Base-by-base conservation (phyloP, 2,888 invertebrate genomes). In the Ypsolopha sequella region DNA sequence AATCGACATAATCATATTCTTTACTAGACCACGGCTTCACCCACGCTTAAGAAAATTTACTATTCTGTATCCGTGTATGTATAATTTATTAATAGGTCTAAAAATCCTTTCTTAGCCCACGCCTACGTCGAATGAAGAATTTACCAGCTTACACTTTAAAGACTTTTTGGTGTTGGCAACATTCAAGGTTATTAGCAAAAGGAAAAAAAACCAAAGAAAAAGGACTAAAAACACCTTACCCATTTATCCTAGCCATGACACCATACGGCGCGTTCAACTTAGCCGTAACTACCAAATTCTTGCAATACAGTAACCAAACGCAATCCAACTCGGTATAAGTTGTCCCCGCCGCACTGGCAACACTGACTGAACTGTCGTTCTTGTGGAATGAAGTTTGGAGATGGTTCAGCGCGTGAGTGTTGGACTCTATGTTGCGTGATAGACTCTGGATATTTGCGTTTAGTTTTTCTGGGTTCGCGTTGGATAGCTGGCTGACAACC, bases 161-260 rank as follows among this genome's bases (percentile, higher is more conserved):
- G 24, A 24, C 24, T 4, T 24, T 3, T 3, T 3, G 24, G 24
- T 24, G 2, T 2, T 24, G 2, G 24, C 4, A 24, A 24, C 24
- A 24, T 4, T 4, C 8, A 38, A 8, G 2, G 2, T 11, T 6
- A 33, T n/a, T 9, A 38, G 24, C 33, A 11, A 1, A 11, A 36
- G 11, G 6, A 49, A 43, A n/a, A n/a, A 51, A n/a, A n/a, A n/a
- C n/a, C n/a, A n/a, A n/a, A n/a, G n/a, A n/a, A n/a, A n/a, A n/a
- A n/a, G n/a, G n/a, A n/a, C n/a, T n/a, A n/a, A n/a, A n/a, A n/a
- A n/a, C n/a, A 33, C 6, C 68, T 67, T 57, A 89, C 89, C 89
- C 89, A 64, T 90, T 90, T 55, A 90, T 87, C 59, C 88, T 85
- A 0, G 89, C 89, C 70, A 89, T 87, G 2, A 88, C 84, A 0